A percentile compares a stretch with the other conserved stretches of the same genome.
These are phyloP conservation scores for Cebidichthys violaceus DNA, from an alignment of 2,113 vertebrate species.

Conservation along the genomic window DNA sequence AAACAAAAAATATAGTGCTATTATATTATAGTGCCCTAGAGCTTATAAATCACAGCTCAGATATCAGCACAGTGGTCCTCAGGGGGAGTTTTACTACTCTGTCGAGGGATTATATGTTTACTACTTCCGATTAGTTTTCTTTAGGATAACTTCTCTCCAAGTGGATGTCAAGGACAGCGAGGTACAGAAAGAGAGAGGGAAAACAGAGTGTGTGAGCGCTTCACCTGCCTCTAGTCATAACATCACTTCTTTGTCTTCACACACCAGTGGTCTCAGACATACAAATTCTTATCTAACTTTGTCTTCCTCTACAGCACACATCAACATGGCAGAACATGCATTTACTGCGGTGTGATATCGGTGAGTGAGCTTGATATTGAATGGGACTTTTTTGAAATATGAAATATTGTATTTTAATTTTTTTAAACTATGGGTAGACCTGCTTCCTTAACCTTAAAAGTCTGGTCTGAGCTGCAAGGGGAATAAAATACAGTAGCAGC, in stretches of 20 bases:
- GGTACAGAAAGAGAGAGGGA: conserved; percentile 1
- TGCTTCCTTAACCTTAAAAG: conserved; percentile 16
- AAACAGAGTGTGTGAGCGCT: not conserved
- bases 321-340: conserved; percentile 39
- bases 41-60: conserved; percentile 48
- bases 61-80: conserved; percentile 40
- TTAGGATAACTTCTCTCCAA: not conserved
- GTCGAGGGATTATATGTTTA: conserved; percentile 24
- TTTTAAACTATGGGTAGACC: not conserved
- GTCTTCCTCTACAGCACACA: conserved; percentile 10
- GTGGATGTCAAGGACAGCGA: not conserved
- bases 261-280: conserved; percentile 34
- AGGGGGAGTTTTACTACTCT: conserved; percentile 31
- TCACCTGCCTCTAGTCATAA: conserved; percentile 52
- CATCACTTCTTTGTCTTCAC: conserved; percentile 43
- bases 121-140: not conserved
- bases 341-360: conserved; percentile 16
- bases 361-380: not conserved
- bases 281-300: conserved; percentile 38
- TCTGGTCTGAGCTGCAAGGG: conserved; percentile 15
- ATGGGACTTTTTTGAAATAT: not conserved
- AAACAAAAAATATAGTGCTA: conserved; percentile 15
- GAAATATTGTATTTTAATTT: conserved; percentile 1
- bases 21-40: not conserved
- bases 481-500: not conserved